Base-by-base conservation (phyloP, 1,140 invertebrate genomes). In the Pseudomyrmex dendroicus region DNA sequence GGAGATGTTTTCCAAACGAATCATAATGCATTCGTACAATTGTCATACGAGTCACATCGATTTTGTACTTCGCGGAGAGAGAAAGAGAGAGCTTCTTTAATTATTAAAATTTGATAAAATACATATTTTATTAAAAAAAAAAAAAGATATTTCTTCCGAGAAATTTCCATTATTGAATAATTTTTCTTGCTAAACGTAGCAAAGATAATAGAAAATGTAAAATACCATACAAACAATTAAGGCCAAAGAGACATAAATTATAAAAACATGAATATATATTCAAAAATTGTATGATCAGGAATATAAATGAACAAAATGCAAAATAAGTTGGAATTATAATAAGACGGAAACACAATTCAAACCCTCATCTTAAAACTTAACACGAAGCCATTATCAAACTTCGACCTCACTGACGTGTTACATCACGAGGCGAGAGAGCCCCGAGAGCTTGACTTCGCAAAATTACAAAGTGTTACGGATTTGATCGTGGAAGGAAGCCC, bases 381-480 rank as follows among this genome's bases (percentile, higher is more conserved):
- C 66, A 44, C 17, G 66, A 72, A 80, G 54, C 67, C 25, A 80
- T 80, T 80, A 80, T 46, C 67, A 72, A 70, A 80, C 66, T 70
- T 80, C 66, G 52, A 78, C 35, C 13, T 10, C 13, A 46, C 64
- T 61, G 76, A 70, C 54, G 44, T 59, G 76, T 80, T 72, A 70
- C 76, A 17, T 80, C 76, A 59, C 46, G 76, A 72, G 72, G 56
- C 20, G 66, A 59, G 44, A 35, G 35, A 35, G 35, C 35, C 66
- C 17, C 54, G 54, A 72, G 59, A 80, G 76, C 76, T 80, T 80
- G 76, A 80, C 76, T 80, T 70, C 54, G 66, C 64, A 80, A 80
- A 80, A 80, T 80, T 80, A 66, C 76, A 80, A 80, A 80, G 76
- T 80, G 76, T 80, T 80, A 80, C 76, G 66, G 76, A 80, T 80